These are phyloP conservation scores for Helicoverpa assulta DNA, from an alignment of 2,888 invertebrate genomes.

Conservation along the genomic window DNA sequence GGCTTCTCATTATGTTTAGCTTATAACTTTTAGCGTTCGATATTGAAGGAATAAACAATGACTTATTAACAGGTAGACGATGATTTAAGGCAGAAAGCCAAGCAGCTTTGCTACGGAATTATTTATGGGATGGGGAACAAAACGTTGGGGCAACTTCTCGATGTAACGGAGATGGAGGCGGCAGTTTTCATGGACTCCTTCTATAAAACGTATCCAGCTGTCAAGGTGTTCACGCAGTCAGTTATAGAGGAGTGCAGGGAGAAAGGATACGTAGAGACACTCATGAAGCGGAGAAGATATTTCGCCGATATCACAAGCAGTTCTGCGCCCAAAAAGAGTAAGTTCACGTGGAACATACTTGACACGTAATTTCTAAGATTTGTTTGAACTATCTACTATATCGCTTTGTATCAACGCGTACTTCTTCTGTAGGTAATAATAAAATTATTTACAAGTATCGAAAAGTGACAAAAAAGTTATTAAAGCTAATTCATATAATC, in stretches of 20 bases:
- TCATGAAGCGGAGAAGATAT: conserved; percentile 94
- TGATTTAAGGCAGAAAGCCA: conserved; percentile 95
- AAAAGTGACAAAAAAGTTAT: too few species aligned
- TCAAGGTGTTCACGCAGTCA: conserved; percentile 90
- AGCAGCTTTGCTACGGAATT: conserved; percentile 98
- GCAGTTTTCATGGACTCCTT: conserved; percentile 94
- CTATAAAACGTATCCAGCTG: conserved; percentile 93
- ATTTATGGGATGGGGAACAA: conserved; percentile 98
- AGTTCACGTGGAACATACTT: conserved; percentile 46
- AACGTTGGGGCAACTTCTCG: conserved; percentile 94
- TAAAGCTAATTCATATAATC: too few species aligned
- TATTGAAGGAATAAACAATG: conserved; percentile 16
- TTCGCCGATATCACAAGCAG: conserved; percentile 93
- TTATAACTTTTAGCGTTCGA: not conserved
- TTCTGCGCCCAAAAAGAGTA: conserved; percentile 91
- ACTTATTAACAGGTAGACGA: conserved; percentile 90
- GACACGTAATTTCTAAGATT: too few species aligned
- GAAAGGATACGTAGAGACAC: conserved; percentile 95
- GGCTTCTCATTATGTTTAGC: conserved; percentile 21
- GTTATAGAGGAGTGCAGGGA: conserved; percentile 91
- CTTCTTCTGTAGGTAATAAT: too few species aligned
- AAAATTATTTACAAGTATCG: too few species aligned
- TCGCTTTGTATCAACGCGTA: too few species aligned
- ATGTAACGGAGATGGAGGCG: conserved; percentile 95
- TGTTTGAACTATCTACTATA: too few species aligned